Evolutionary conservation across 1,140 invertebrate species (phyloP).

Genomic region (Aphelinus certus): DNA sequence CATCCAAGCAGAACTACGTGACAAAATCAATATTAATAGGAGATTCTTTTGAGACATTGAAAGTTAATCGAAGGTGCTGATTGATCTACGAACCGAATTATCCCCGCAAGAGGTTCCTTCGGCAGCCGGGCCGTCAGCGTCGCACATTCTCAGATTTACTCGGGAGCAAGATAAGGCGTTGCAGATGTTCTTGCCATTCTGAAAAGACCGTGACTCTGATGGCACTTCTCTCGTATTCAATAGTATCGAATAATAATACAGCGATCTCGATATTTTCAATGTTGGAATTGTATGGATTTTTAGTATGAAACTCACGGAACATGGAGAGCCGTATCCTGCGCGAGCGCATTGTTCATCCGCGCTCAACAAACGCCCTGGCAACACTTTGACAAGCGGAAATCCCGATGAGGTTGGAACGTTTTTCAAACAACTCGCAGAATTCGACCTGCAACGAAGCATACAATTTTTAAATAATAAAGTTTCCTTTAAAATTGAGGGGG

Average conservation of each 20-base stretch:
- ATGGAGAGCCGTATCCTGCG: neutral
- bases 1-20: neutral
- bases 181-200: neutral
- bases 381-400: too few relatives aligned
- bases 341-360: neutral
- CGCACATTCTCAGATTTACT: neutral
- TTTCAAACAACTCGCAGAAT: too few relatives aligned
- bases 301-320: neutral
- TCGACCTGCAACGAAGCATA: too few relatives aligned
- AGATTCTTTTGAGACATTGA: too few relatives aligned
- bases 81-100: neutral
- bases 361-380: too few relatives aligned
- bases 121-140: neutral
- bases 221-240: too few relatives aligned
- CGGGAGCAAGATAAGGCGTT: neutral
- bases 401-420: too few relatives aligned
- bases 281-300: neutral
- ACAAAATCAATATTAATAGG: neutral
- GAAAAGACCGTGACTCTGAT: too few relatives aligned
- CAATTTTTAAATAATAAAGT: too few relatives aligned
- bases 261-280: neutral
- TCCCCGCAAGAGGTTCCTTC: neutral
- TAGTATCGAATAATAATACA: too few relatives aligned
- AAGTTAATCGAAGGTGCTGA: neutral
- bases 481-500: too few relatives aligned